A percentile compares a stretch with the other conserved stretches of the same genome.
phyloP scores from a whole-genome alignment of 1,140 invertebrate species.

The Magallana ariakensis region DNA sequence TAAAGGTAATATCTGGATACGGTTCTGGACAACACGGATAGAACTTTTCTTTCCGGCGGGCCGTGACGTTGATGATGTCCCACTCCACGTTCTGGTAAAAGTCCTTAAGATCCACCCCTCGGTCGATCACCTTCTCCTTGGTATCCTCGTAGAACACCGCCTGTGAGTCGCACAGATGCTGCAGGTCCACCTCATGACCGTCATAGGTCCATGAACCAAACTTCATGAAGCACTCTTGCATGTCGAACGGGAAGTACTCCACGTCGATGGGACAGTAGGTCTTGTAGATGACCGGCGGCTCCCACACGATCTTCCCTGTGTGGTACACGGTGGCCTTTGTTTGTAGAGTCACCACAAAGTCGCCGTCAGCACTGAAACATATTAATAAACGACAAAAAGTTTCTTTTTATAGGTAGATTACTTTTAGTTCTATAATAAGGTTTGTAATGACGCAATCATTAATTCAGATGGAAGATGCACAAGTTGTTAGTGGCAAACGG shows the following conservation, averaged over 20 bases:
- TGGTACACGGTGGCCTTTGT: slow-evolving; percentile 83
- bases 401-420: neutral
- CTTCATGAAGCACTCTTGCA: slow-evolving; percentile 93
- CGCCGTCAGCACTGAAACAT: slow-evolving; percentile 80
- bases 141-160: slow-evolving; percentile 46
- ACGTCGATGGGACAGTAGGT: slow-evolving; percentile 99
- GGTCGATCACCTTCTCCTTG: slow-evolving; percentile 57
- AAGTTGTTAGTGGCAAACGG: no score
- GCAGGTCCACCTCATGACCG: slow-evolving; percentile 81
- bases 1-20: slow-evolving; percentile 98
- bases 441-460: no score
- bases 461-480: no score
- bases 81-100: slow-evolving; percentile 93
- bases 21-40: slow-evolving; percentile 97
- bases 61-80: slow-evolving; percentile 98
- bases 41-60: slow-evolving; percentile 70
- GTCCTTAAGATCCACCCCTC: slow-evolving; percentile 76
- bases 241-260: slow-evolving; percentile 89
- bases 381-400: neutral
- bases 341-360: slow-evolving; percentile 81
- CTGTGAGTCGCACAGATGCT: slow-evolving; percentile 53
- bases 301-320: slow-evolving; percentile 94
- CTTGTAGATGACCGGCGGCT: slow-evolving; percentile 98
- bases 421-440: no score
- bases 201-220: slow-evolving; percentile 92